Evolutionary conservation across 1,140 invertebrate species (phyloP), one percentile per base, ranked within the genome.

Genomic region (Alviniconcha marisindica): DNA sequence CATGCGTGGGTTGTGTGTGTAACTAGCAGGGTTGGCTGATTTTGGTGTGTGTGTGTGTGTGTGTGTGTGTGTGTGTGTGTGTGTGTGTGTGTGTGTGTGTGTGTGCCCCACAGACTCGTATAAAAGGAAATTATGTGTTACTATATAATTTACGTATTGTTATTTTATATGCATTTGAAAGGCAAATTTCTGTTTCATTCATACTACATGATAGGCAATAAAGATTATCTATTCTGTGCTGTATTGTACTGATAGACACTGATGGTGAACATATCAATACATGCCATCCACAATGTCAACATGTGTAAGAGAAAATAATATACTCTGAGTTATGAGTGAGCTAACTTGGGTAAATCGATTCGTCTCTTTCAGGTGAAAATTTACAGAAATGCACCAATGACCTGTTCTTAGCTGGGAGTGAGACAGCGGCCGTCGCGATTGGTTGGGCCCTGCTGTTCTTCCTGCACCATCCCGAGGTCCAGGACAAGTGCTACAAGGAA

Each of bases 391-490:
- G 85, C 1, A 89, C 92, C 28, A 63, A 84, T 33, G 97, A 99
- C 93, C 93, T 99, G 81, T 97, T 97, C 89, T 96, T 97, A 0
- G 97, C 97, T 40, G 97, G 97, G 0, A 95, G 96, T n/a, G 98
- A 99, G 90, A 99, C 97, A 0, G 96, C 97, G 0, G 93, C 97
- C 48, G 96, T 96, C 0, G 97, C 97, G 0, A 90, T 98, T 14
- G 94, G 96, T 36, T 99, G 98, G 97, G 96, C 97, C 86, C 92
- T 98, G 31, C 92, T 99, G 3, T 96, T 96, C 86, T 95, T 98
- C 94, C 96, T 96, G 0, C 91, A 95, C 28, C 92, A 97, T 96
- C 95, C 24, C 93, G 96, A 4, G 94, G 96, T 0, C 0, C 96
- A 97, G 91, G 94, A 94, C 40, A 95, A 95, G 15, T 96, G 98